Base-by-base conservation (phyloP, 2,888 invertebrate genomes). In the Fragum whitleyi region DNA sequence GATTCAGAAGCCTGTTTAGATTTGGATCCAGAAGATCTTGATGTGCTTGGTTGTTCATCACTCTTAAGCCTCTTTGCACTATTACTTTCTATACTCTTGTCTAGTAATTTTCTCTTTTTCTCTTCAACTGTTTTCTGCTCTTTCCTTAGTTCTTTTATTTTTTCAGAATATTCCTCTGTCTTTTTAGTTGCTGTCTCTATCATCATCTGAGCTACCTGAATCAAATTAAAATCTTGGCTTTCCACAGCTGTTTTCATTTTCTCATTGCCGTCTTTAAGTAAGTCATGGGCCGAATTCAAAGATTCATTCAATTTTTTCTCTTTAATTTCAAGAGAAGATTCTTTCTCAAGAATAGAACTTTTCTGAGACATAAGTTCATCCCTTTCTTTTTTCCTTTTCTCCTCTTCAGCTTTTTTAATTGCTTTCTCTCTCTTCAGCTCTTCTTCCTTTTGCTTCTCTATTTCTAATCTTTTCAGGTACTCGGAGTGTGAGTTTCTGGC, bases 11-110 rank as follows among this genome's bases (percentile, higher is more conserved):
- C 47, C 47, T 47, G 47, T 47, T 47, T 47, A 47, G 47, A 47
- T 39, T 47, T 47, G n/a, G 47, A 47, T 47, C 47, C 47, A 47
- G 47, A 47, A 47, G 47, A 47, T 47, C n/a, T 47, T 47, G 7
- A 47, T 47, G 47, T 47, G n/a, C 47, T 47, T 19, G 47, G 47
- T 47, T 47, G 47, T 47, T 47, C 47, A 47, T 47, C 47, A 47
- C 19, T 19, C 16, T 47, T 47, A 16, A n/a, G 47, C 47, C 47
- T 47, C 47, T 47, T 47, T 14, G 47, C n/a, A 47, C 47, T 3
- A 9, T n/a, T 47, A 47, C 47, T 47, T 5, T 47, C 47, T 47
- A 47, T 14, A 47, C 47, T 19, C 14, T 47, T 14, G 47, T 47
- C 16, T 19, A 14, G 5, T 47, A 47, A 9, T 47, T 47, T 9